Base-by-base conservation (phyloP, 2,797 vertebrate genomes). In the Amazona finschi region DNA sequence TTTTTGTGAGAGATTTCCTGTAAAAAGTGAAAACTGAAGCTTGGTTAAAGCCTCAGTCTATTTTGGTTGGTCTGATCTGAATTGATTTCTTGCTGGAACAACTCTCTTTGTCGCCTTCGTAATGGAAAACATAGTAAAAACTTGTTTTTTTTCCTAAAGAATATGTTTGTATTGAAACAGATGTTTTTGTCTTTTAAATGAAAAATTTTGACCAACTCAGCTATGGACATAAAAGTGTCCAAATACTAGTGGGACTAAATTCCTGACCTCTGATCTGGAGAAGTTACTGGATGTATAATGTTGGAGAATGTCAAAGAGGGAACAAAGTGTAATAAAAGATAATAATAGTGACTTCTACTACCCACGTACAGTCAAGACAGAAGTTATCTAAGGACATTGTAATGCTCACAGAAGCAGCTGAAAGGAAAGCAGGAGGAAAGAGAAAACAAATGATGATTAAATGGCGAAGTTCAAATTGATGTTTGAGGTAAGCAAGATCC, bases 341-440 rank as follows among this genome's bases (percentile, higher is more conserved):
- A 94, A 91, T 90, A 95, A 66, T 85, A 87, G 25, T 74, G 80
- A 80, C 93, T 94, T 96, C 80, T 90, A 30, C 89, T 96, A 50
- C 73, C 64, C 87, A 85, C 67, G 50, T 86, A 72, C 47, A 87
- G 43, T 90, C 18, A 38, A 88, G 73, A 78, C 52, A 79, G 71
- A 82, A 94, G 94, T 93, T 94, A 95, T 90, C 57, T 92, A 85
- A 95, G 91, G 95, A 94, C 93, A 90, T 15, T 66, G 33, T 82
- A 84, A 47, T 20, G 44, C 67, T 87, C n/a, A 39, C 25, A 91
- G 85, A 87, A 91, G 47, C 67, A 74, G 74, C 39, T 86, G 53
- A 90, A 92, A 90, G 60, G 82, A 91, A 94, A 90, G 77, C 67
- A 82, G 44, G 64, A 78, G 22, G 74, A 95, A 91, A 86, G 52